A percentile compares a stretch with the other conserved stretches of the same genome.
phyloP scores from a whole-genome alignment of 2,797 vertebrate genomes.

The Xerus rutilus region DNA sequence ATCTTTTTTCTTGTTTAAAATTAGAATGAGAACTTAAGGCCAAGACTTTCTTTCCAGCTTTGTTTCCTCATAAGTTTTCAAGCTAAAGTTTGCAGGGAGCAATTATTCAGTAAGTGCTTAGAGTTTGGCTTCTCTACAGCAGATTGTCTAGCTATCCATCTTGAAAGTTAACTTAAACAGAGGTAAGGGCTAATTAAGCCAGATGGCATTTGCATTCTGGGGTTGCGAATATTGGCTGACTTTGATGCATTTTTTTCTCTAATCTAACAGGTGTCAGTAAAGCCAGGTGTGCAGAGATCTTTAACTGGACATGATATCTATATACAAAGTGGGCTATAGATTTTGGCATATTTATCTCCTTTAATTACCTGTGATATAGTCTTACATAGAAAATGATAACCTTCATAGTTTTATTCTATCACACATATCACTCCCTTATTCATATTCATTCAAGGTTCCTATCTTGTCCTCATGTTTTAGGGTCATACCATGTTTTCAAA shows the following conservation, averaged over 20 bases:
- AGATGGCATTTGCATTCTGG: background rate
- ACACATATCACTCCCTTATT: background rate
- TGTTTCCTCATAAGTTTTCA: slow-evolving; percentile 14
- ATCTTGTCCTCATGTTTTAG: background rate
- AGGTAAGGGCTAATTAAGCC: background rate
- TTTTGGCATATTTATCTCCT: background rate
- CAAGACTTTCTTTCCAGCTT: background rate
- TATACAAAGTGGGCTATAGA: background rate
- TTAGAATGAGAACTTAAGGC: background rate
- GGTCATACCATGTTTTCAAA: background rate
- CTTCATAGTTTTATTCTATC: background rate
- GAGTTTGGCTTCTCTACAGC: background rate
- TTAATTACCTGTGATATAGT: background rate
- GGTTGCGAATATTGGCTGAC: background rate
- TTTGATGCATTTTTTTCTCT: background rate
- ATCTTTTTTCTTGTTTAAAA: background rate
- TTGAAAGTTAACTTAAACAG: background rate
- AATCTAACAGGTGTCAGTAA: background rate
- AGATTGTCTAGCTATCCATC: background rate
- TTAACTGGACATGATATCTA: background rate
- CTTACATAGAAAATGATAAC: background rate
- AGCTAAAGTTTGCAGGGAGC: background rate
- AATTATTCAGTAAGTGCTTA: background rate
- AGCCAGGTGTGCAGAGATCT: background rate
- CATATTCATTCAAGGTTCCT: background rate